Conservation (phyloP, 2,113 vertebrate species). For the Neolamprologus variostigma region DNA sequence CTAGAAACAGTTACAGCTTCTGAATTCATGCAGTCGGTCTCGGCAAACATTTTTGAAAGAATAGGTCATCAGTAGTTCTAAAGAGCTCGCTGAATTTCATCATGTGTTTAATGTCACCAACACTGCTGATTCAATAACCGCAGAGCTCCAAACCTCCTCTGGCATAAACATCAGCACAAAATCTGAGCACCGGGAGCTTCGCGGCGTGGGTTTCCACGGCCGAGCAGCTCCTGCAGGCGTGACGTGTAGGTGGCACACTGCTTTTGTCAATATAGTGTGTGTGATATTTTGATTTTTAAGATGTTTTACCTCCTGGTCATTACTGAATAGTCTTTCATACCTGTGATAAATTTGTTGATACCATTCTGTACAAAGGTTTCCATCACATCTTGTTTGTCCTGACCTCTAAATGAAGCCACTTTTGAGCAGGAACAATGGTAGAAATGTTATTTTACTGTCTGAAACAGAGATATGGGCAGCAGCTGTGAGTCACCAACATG, state of each 20-base stretch:
- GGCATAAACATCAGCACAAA: not conserved
- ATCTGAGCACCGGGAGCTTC: fast-evolving
- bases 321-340: not conserved
- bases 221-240: not conserved
- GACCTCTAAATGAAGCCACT: not conserved
- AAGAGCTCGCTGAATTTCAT: not conserved
- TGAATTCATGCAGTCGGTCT: not conserved
- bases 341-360: not conserved
- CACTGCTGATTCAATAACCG: not conserved
- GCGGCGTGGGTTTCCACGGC: not conserved
- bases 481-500: not conserved
- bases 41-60: not conserved
- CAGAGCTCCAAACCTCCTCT: not conserved
- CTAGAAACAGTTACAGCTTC: not conserved
- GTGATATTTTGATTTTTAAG: not conserved
- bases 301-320: not conserved
- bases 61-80: not conserved
- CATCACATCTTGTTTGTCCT: not conserved
- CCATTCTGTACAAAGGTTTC: fast-evolving
- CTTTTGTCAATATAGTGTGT: not conserved
- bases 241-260: not conserved
- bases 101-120: fast-evolving
- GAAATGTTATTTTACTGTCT: not conserved
- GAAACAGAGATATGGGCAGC: not conserved
- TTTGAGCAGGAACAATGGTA: not conserved